phyloP scores from a whole-genome alignment of 2,888 invertebrate genomes.

The Drosophila aldrichi region DNA sequence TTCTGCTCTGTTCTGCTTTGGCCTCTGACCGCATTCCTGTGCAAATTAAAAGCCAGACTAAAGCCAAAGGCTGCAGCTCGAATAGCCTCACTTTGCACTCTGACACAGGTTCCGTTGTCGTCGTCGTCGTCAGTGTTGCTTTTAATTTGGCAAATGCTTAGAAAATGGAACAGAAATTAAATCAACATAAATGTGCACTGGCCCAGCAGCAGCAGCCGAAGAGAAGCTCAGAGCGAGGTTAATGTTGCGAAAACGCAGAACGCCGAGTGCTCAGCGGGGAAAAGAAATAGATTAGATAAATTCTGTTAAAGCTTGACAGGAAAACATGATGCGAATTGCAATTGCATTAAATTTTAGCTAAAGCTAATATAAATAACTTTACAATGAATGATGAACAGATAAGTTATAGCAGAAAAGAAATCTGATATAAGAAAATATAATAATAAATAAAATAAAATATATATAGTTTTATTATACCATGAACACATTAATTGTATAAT shows the following conservation, averaged over 20 bases:
- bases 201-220: background rate
- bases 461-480: no score
- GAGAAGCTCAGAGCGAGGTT: slow-evolving; percentile 32
- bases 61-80: slow-evolving; percentile 34
- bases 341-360: background rate
- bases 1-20: slow-evolving; percentile 10
- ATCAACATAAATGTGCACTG: slow-evolving; percentile 58
- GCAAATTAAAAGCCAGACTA: slow-evolving; percentile 62
- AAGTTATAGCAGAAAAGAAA: no score
- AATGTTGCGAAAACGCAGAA: slow-evolving; percentile 61
- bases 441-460: no score
- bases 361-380: background rate
- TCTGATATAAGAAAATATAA: no score
- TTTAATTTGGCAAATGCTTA: slow-evolving; percentile 66
- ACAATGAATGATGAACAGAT: background rate
- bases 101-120: slow-evolving; percentile 26
- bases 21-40: slow-evolving; percentile 66
- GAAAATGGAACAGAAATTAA: slow-evolving; percentile 63
- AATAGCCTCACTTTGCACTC: slow-evolving; percentile 21
- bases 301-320: background rate
- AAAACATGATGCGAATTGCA: background rate
- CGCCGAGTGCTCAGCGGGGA: slow-evolving; percentile 14
- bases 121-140: slow-evolving; percentile 40
- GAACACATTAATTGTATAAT: no score
- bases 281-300: slow-evolving; percentile 18